phyloP scores from a whole-genome alignment of 2,113 vertebrate species.

The Notiomystis cincta region DNA sequence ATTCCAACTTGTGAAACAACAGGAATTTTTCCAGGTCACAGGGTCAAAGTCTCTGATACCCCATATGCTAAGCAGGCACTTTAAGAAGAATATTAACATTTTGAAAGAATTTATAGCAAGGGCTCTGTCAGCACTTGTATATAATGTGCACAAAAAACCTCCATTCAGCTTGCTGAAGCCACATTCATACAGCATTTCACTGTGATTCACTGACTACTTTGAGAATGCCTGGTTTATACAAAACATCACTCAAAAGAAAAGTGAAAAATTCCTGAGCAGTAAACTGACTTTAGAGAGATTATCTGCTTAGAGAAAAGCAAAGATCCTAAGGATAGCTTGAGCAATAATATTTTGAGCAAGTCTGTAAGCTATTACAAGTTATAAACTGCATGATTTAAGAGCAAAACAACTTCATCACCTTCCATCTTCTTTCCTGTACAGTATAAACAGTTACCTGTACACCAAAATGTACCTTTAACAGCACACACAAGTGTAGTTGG shows the following conservation, averaged over 20 bases:
- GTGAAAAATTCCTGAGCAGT: neutral
- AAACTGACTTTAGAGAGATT: neutral
- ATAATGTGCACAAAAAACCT: neutral
- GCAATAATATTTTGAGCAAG: neutral
- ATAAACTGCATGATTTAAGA: neutral
- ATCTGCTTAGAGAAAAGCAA: neutral
- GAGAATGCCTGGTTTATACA: neutral
- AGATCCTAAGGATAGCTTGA: neutral
- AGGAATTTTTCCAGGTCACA: neutral
- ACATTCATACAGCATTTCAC: neutral
- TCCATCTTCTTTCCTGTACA: neutral
- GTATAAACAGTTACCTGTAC: neutral
- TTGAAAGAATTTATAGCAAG: neutral
- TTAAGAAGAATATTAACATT: neutral
- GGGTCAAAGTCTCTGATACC: neutral
- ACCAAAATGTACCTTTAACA: fast-evolving
- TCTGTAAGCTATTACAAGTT: neutral
- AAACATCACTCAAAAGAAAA: neutral
- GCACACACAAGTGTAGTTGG: neutral
- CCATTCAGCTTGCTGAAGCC: neutral
- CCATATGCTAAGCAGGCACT: neutral
- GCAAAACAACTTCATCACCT: neutral
- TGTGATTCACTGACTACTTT: neutral
- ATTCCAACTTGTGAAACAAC: neutral
- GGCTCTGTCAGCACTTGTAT: neutral